Evolutionary conservation across 2,113 vertebrate genomes (phyloP).

Genomic region (Vidua macroura): DNA sequence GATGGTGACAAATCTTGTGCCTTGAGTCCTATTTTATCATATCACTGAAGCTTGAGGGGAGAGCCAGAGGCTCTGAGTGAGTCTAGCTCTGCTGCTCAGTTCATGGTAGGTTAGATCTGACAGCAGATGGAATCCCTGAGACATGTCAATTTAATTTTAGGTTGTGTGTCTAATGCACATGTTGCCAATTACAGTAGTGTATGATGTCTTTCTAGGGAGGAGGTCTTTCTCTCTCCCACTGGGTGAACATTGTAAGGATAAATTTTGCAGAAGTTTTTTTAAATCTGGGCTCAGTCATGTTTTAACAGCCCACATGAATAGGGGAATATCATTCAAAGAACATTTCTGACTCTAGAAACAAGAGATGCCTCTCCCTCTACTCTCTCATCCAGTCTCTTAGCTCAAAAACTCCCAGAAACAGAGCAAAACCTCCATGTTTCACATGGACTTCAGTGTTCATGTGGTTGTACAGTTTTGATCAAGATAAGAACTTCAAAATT

Average conservation of each 20-base stretch:
- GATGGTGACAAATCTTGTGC: neutral
- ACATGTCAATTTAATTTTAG: slow-evolving; percentile 36
- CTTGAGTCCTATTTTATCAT: neutral
- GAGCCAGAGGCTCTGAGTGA: neutral
- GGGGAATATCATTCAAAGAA: neutral
- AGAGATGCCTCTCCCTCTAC: neutral
- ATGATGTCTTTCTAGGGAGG: slow-evolving; percentile 25
- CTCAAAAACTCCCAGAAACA: neutral
- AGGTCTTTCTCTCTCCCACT: slow-evolving; percentile 12
- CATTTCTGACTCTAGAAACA: neutral
- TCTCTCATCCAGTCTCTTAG: neutral
- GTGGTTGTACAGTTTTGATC: neutral
- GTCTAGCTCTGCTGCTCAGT: neutral
- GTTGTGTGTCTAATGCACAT: neutral
- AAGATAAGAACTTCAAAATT: neutral
- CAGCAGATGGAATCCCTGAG: slow-evolving; percentile 29
- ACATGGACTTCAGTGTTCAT: neutral
- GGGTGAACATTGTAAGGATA: neutral
- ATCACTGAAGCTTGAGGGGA: neutral
- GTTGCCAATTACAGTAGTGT: neutral
- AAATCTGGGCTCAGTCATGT: neutral
- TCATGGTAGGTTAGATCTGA: slow-evolving; percentile 10
- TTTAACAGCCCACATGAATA: neutral
- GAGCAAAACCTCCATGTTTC: neutral
- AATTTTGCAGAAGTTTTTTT: neutral